Conservation (phyloP, 1,140 invertebrate genomes). For the Cyphomyrmex costatus region DNA sequence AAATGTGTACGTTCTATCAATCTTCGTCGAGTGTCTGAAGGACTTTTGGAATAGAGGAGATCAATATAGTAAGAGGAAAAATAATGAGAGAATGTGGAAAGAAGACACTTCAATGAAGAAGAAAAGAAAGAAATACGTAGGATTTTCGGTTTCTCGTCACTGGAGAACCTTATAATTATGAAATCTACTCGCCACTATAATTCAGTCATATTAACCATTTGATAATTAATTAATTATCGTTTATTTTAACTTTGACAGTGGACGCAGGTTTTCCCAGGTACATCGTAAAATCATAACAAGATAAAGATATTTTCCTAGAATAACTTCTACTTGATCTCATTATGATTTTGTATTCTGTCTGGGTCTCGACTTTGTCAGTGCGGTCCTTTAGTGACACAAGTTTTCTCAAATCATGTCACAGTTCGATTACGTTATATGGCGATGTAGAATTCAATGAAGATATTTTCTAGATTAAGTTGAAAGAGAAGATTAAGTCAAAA, state of each 20-base stretch:
- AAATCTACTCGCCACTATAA: constrained; percentile 36
- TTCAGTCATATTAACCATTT: neutral
- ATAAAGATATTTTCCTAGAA: too few relatives aligned
- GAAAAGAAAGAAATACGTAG: constrained; percentile 20
- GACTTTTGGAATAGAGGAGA: neutral
- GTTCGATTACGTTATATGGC: neutral
- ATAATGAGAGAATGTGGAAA: constrained; percentile 3
- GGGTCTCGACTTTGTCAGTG: neutral
- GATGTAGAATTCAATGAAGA: constrained; percentile 39
- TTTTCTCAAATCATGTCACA: neutral
- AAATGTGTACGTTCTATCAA: constrained; percentile 41
- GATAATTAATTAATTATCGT: neutral
- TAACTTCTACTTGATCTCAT: too few relatives aligned
- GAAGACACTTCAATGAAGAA: neutral
- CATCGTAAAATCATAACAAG: too few relatives aligned
- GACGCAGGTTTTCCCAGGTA: neutral
- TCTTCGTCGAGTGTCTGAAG: constrained; percentile 61
- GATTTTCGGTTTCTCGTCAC: constrained; percentile 28
- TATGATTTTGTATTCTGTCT: too few relatives aligned
- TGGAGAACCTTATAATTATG: constrained; percentile 24
- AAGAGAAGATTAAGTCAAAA: constrained; percentile 6
- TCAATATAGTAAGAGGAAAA: neutral
- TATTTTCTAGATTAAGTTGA: constrained; percentile 5
- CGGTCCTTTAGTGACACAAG: neutral
- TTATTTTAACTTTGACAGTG: neutral